phyloP scores from a whole-genome alignment of 2,888 invertebrate species.

The Augochlorella aurata region DNA sequence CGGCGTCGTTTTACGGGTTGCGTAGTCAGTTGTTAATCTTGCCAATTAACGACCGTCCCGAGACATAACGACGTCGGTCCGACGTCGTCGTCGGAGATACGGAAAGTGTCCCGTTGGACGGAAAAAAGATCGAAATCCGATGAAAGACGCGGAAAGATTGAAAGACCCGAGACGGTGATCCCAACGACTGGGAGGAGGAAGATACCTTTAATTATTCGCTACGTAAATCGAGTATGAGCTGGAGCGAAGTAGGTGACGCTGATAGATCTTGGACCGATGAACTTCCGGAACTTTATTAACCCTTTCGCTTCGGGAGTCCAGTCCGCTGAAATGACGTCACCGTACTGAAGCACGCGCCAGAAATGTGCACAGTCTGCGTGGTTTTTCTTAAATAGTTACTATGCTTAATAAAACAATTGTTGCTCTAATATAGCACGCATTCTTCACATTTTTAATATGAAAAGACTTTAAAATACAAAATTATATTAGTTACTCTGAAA shows the following conservation, averaged over 20 bases:
- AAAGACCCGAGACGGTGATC: slow-evolving; percentile 41
- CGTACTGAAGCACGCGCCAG: too few relatives aligned
- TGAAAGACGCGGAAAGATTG: slow-evolving; percentile 48
- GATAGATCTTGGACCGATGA: slow-evolving; percentile 4
- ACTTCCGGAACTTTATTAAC: neutral
- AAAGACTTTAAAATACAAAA: too few relatives aligned
- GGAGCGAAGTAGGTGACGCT: neutral
- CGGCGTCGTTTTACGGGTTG: slow-evolving; percentile 35
- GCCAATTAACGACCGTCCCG: slow-evolving; percentile 63
- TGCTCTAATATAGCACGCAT: too few relatives aligned
- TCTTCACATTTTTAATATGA: too few relatives aligned
- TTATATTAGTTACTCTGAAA: too few relatives aligned
- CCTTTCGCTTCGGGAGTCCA: too few relatives aligned
- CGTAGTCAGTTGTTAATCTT: slow-evolving; percentile 64
- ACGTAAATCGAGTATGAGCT: slow-evolving; percentile 19
- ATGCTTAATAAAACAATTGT: too few relatives aligned
- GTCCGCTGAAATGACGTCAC: too few relatives aligned
- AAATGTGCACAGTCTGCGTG: too few relatives aligned
- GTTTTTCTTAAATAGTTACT: too few relatives aligned
- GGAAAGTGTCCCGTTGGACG: slow-evolving; percentile 19
- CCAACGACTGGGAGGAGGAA: neutral
- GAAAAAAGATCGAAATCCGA: slow-evolving; percentile 42
- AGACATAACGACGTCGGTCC: neutral
- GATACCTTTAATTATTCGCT: slow-evolving; percentile 30
- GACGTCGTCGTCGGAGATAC: neutral